These are phyloP conservation scores for Galerucella pusilla DNA, from an alignment of 2,888 invertebrate genomes.

Conservation along the genomic window DNA sequence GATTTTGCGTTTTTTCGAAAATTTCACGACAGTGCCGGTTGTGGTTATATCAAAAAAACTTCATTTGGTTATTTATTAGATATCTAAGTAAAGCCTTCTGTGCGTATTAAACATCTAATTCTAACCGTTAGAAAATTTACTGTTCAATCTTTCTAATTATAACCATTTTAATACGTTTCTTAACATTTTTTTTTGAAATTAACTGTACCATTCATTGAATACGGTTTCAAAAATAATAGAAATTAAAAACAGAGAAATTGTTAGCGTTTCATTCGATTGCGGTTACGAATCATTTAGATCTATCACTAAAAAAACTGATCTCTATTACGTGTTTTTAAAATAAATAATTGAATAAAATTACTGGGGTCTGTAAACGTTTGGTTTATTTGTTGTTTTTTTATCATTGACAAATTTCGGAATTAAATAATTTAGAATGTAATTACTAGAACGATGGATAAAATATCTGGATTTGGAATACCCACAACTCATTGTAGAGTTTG, in stretches of 20 bases:
- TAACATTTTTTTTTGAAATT: neutral
- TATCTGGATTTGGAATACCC: too few species aligned
- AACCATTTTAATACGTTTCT: neutral
- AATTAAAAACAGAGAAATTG: neutral
- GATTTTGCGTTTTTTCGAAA: too few species aligned
- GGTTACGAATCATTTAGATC: neutral
- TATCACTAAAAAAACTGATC: neutral
- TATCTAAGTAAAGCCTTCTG: too few species aligned
- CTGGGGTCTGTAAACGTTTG: neutral
- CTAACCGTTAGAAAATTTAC: neutral
- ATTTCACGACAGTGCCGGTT: too few species aligned
- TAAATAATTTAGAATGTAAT: neutral
- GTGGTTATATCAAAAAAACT: too few species aligned
- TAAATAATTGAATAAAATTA: neutral
- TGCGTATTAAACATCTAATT: too few species aligned
- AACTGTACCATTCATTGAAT: neutral
- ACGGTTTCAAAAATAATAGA: neutral
- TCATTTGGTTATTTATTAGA: too few species aligned
- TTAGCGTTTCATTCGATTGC: neutral
- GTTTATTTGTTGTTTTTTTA: neutral
- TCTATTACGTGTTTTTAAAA: neutral
- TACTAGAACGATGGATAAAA: neutral
- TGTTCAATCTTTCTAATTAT: neutral
- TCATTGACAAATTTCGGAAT: neutral
- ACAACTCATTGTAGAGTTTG: too few species aligned